A percentile compares a stretch with the other conserved stretches of the same genome.
Evolutionary conservation across 2,888 invertebrate genomes (phyloP).

Genomic region (Elegia similella): DNA sequence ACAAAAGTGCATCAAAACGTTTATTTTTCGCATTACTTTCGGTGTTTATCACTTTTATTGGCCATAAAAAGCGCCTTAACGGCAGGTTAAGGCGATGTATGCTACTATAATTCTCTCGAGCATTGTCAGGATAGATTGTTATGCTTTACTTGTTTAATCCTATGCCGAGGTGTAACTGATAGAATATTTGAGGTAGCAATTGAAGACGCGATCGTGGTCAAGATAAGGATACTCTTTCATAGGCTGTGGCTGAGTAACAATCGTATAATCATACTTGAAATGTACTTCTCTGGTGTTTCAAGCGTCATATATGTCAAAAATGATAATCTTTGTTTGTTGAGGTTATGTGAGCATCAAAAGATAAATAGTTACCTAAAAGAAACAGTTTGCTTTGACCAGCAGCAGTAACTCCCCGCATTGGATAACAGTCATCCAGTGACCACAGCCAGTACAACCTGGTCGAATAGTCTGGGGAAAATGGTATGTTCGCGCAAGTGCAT

Average conservation of each 20-base stretch:
- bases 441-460: too few species aligned
- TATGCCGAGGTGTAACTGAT: not conserved
- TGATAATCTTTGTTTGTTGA: too few species aligned
- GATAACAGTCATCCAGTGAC: too few species aligned
- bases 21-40: conserved; percentile 33
- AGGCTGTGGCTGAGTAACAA: not conserved
- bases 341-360: too few species aligned
- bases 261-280: not conserved
- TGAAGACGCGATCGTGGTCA: not conserved
- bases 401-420: too few species aligned
- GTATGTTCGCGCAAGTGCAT: too few species aligned
- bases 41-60: conserved; percentile 39
- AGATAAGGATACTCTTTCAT: not conserved
- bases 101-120: conserved; percentile 19
- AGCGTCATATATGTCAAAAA: too few species aligned
- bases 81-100: conserved; percentile 21
- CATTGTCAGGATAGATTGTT: conserved; percentile 10
- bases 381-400: too few species aligned
- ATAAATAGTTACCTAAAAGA: too few species aligned
- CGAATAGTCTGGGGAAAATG: too few species aligned
- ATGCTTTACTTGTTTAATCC: conserved; percentile 5
- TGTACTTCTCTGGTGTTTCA: too few species aligned
- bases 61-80: conserved; percentile 33
- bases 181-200: conserved; percentile 1
- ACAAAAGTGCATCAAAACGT: conserved; percentile 35